These are phyloP conservation scores for Synergus gifuensis DNA, from an alignment of 2,888 invertebrate species.

Conservation along the genomic window DNA sequence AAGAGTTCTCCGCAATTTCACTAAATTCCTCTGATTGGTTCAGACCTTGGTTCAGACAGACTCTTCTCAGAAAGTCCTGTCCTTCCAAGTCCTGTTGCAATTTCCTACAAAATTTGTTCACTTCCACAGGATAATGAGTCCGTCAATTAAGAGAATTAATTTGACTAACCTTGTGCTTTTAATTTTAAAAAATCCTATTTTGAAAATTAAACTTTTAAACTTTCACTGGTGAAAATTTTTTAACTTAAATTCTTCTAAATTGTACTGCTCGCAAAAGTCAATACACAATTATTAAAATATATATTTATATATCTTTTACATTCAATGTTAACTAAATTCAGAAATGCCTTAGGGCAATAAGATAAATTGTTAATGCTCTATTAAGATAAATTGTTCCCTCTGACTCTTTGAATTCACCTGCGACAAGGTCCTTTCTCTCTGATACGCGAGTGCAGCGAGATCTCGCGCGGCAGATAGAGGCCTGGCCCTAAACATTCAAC, in stretches of 20 bases:
- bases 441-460: constrained; percentile 48
- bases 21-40: background rate
- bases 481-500: constrained; percentile 70
- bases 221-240: too few species aligned
- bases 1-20: background rate
- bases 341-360: constrained; percentile 19
- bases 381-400: constrained; percentile 27
- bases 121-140: background rate
- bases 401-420: constrained; percentile 37
- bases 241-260: too few species aligned
- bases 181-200: too few species aligned
- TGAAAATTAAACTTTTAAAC: too few species aligned
- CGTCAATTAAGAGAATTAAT: background rate
- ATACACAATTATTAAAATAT: background rate
- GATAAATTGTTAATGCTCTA: too few species aligned
- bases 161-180: too few species aligned
- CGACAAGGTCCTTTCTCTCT: constrained; percentile 16
- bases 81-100: too few species aligned
- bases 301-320: background rate
- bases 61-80: too few species aligned
- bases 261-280: background rate
- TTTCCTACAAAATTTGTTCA: background rate
- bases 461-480: constrained; percentile 51
- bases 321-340: constrained; percentile 8
- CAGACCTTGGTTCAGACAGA: too few species aligned